Evolutionary conservation across 2,113 vertebrate genomes (phyloP).

Genomic region (Polypterus senegalus): DNA sequence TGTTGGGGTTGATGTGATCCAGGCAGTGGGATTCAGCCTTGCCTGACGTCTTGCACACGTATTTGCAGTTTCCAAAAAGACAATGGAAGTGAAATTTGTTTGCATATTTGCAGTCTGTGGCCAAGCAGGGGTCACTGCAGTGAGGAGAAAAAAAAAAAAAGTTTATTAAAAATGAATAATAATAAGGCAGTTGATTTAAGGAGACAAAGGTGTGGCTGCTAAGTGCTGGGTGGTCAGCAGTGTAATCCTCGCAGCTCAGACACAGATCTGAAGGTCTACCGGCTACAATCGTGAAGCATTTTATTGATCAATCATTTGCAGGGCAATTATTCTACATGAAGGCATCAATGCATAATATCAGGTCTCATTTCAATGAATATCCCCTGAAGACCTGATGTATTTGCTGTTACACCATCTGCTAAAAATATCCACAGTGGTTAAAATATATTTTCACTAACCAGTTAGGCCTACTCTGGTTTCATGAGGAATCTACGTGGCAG

Average conservation of each 20-base stretch:
- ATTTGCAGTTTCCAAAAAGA: slow-evolving; percentile 98
- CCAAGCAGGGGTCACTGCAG: slow-evolving; percentile 82
- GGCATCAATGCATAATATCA: background rate
- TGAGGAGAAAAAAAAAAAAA: slow-evolving; percentile 13
- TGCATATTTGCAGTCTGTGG: slow-evolving; percentile 96
- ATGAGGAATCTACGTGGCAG: background rate
- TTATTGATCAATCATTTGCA: too few species aligned
- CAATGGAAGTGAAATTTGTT: slow-evolving; percentile 99
- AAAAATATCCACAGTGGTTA: background rate
- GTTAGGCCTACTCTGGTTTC: too few species aligned
- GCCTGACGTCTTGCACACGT: slow-evolving; percentile 95
- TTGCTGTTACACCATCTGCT: background rate
- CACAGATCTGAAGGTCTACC: too few species aligned
- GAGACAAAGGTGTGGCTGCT: too few species aligned
- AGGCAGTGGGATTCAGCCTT: slow-evolving; percentile 97
- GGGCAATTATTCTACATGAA: too few species aligned
- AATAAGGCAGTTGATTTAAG: too few species aligned
- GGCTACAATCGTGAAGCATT: too few species aligned
- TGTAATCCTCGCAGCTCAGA: too few species aligned
- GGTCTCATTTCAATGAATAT: background rate
- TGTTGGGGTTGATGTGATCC: slow-evolving; percentile 98
- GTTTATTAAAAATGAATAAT: too few species aligned
- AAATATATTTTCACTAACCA: background rate
- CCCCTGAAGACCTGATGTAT: background rate
- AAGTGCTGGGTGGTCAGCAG: too few species aligned